Percentiles rank a stretch among this genome's conserved stretches.
Evolutionary conservation across 1,140 invertebrate genomes (phyloP).

Genomic region (Pseudomyrmex cubaensis): DNA sequence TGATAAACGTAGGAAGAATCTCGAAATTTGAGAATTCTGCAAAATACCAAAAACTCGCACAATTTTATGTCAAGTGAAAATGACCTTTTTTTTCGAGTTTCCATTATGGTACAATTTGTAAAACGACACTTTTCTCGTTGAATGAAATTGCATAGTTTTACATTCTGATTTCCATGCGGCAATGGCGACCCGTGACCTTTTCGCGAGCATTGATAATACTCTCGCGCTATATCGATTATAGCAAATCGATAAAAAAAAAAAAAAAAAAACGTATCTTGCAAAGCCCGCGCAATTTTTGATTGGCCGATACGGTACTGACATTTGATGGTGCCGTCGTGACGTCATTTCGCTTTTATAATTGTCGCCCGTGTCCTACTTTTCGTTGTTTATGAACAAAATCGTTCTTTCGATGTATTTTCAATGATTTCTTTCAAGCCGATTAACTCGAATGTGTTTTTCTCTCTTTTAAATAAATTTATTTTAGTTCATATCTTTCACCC

Average conservation of each 20-base stretch:
- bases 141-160: constrained; percentile 17
- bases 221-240: constrained; percentile 51
- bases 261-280: background rate
- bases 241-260: constrained; percentile 33
- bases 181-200: constrained; percentile 63
- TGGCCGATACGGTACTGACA: background rate
- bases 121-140: background rate
- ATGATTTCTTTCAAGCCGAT: constrained; percentile 19
- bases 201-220: constrained; percentile 17
- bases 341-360: constrained; percentile 20
- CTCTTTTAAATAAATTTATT: background rate
- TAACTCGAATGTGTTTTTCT: background rate
- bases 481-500: too few species aligned
- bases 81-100: too few species aligned
- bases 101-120: background rate
- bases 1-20: too few species aligned
- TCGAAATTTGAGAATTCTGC: too few species aligned
- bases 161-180: constrained; percentile 28
- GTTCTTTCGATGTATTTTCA: constrained; percentile 1
- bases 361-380: constrained; percentile 35
- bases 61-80: too few species aligned
- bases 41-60: too few species aligned
- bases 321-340: background rate
- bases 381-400: background rate
- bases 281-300: constrained; percentile 39